phyloP scores from a whole-genome alignment of 2,113 vertebrate species.

The Barbus barbus region DNA sequence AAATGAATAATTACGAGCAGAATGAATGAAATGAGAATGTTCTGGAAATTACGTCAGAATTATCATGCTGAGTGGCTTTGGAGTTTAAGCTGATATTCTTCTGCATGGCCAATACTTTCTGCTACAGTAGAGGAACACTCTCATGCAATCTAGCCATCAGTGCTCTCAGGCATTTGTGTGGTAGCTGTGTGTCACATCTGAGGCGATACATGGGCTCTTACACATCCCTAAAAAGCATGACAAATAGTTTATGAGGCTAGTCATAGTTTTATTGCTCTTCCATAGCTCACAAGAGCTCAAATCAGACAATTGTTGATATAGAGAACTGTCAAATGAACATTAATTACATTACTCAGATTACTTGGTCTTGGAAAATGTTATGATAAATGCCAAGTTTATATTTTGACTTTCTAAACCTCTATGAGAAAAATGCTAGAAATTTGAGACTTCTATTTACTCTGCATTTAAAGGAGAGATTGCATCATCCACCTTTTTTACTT shows the following conservation, averaged over 20 bases:
- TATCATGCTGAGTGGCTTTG: slow-evolving; percentile 22
- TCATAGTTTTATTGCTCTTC: neutral
- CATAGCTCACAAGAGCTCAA: neutral
- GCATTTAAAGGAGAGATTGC: neutral
- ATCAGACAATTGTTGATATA: neutral
- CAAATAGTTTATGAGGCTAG: neutral
- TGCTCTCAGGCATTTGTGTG: neutral
- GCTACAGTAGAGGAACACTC: neutral
- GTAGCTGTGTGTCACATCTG: neutral
- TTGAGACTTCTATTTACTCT: neutral
- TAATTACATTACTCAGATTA: neutral
- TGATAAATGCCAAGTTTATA: neutral
- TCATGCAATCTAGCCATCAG: neutral
- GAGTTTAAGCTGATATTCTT: slow-evolving; percentile 8
- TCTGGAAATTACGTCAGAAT: slow-evolving; percentile 27
- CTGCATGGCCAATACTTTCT: neutral
- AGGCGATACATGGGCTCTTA: neutral
- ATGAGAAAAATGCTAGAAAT: neutral
- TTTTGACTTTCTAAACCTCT: neutral
- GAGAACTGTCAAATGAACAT: neutral
- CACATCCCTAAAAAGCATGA: neutral
- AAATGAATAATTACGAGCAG: slow-evolving; percentile 23
- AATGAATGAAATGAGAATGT: slow-evolving; percentile 34
- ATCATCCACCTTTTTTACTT: neutral
- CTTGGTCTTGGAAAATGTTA: neutral